Evolutionary conservation across 92 coral and sea anemone species (phyloP), one percentile per base, ranked within the genome.

Genomic region (Porites divaricata): DNA sequence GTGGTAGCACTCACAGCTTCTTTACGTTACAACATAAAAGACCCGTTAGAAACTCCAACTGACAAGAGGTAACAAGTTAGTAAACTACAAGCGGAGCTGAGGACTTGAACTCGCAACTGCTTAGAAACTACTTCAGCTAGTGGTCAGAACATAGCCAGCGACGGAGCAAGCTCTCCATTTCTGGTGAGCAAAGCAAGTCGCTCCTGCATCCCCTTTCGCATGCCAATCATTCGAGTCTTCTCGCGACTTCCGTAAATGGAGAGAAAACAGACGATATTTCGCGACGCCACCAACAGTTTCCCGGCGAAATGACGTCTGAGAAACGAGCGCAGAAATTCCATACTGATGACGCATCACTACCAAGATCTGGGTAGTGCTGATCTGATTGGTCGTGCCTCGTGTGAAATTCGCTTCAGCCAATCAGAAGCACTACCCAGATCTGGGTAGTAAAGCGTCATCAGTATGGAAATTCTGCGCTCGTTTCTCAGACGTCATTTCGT

Each of bases 301-400:
- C 70, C 70, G 25, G 70, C 70, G 7, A 56, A 76, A 65, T 25
- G 49, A 76, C 81, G 81, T 76, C 67, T 76, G 79, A 74, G 13
- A 53, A 74, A 74, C 57, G 79, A 74, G 62, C 45, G 63, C 79
- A 74, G 79, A 74, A 76, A 76, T 57, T 76, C 81, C 69, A 57
- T 76, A 76, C 71, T 76, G 81, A 76, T 76, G 81, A 51, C 84
- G 84, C 24, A 28, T 19, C 28, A 49, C 59, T 62, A 79, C 58
- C 76, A 22, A 51, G 64, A 77, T 35, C n/a, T 77, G 22, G 82
- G 63, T 77, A 71, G 76, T 71, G 50, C 21, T 49, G n/a, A n/a
- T 71, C 76, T 71, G 76, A 71, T 71, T 71, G 76, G 56, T 71
- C 41, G 76, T 71, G 10, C 70, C 28, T 15, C 59, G 59, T 54